phyloP scores from a whole-genome alignment of 2,888 invertebrate genomes.

The Eumacrocentrus americanus region DNA sequence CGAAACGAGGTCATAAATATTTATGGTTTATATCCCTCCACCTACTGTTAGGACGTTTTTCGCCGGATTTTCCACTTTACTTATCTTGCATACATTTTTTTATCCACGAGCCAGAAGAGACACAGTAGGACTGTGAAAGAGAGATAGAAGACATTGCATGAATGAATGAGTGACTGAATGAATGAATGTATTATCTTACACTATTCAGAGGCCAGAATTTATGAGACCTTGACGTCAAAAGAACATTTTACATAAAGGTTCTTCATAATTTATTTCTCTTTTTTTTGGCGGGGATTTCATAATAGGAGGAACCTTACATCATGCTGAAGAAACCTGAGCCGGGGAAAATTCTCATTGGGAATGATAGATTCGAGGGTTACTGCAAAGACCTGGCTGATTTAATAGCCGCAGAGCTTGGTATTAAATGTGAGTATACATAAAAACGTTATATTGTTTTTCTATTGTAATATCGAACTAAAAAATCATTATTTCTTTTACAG shows the following conservation, averaged over 20 bases:
- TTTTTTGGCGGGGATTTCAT: conserved; percentile 38
- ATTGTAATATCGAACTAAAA: too few species aligned
- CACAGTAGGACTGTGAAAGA: neutral
- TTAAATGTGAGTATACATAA: conserved; percentile 75
- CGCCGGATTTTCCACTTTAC: conserved; percentile 28
- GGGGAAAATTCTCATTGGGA: conserved; percentile 71
- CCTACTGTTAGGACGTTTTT: conserved; percentile 2
- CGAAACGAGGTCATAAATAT: conserved; percentile 29
- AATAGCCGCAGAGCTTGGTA: conserved; percentile 79
- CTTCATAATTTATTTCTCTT: conserved; percentile 16
- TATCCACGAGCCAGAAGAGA: neutral
- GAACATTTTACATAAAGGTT: conserved; percentile 10
- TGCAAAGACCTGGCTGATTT: conserved; percentile 89
- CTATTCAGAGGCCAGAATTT: neutral
- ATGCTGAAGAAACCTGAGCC: conserved; percentile 75
- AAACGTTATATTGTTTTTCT: neutral
- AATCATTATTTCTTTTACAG: too few species aligned
- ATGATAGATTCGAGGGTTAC: conserved; percentile 86
- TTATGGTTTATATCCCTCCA: conserved; percentile 13
- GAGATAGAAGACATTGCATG: neutral
- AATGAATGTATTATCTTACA: conserved; percentile 14
- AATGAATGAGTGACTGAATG: conserved; percentile 13
- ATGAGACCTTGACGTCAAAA: conserved; percentile 7
- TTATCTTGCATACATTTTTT: conserved; percentile 24
- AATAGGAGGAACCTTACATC: conserved; percentile 85